A percentile compares a stretch with the other conserved stretches of the same genome.
phyloP scores from a whole-genome alignment of 2,888 invertebrate species.

The Amiota minor region DNA sequence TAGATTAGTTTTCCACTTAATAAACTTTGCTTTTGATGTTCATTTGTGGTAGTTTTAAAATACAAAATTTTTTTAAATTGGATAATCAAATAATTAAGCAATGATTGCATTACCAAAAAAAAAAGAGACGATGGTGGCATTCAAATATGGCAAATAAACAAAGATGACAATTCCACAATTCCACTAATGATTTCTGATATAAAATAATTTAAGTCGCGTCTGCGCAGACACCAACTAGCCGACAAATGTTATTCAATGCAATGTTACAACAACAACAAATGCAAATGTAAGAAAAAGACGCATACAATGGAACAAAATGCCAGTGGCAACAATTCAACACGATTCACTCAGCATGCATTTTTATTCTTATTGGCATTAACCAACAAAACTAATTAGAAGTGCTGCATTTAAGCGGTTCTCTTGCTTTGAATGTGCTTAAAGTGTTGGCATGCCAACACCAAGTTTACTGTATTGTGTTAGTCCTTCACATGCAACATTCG shows the following conservation, averaged over 20 bases:
- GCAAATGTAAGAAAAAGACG: neutral
- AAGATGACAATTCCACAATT: constrained; percentile 9
- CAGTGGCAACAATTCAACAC: neutral
- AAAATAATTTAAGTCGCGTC: constrained; percentile 13
- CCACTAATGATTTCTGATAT: constrained; percentile 23
- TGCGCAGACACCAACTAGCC: neutral
- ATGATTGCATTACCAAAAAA: neutral
- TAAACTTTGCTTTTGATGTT: too few species aligned
- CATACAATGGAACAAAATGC: neutral
- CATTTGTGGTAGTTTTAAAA: too few species aligned
- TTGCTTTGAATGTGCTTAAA: constrained; percentile 14
- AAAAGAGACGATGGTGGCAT: neutral
- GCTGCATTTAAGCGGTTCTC: neutral
- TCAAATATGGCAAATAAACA: neutral
- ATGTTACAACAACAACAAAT: too few species aligned
- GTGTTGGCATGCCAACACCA: constrained; percentile 24
- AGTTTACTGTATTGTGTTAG: constrained; percentile 1
- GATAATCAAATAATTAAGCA: too few species aligned
- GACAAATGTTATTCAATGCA: too few species aligned
- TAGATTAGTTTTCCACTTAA: too few species aligned
- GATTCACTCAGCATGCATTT: neutral
- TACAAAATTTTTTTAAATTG: too few species aligned
- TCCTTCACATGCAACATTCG: neutral
- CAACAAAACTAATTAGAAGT: constrained; percentile 21
- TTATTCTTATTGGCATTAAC: constrained; percentile 6